A percentile compares a stretch with the other conserved stretches of the same genome.
Conservation (phyloP, 2,113 vertebrate genomes). For the Lutjanus erythropterus region DNA sequence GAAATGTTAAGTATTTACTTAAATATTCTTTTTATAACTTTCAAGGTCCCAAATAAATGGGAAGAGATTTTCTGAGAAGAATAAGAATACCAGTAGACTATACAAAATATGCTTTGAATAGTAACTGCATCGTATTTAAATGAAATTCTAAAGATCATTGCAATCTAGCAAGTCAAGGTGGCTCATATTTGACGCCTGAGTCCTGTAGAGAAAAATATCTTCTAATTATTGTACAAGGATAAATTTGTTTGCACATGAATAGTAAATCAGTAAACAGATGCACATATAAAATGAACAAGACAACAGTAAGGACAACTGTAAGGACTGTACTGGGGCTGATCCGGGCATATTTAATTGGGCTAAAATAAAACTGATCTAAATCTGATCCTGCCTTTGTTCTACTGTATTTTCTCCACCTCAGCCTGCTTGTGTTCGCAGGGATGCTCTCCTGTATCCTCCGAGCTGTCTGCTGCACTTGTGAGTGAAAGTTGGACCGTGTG, state of each 20-base stretch:
- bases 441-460: not conserved
- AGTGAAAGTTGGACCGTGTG: no score
- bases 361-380: not conserved
- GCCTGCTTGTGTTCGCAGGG: not conserved
- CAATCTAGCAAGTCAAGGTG: conserved; percentile 12
- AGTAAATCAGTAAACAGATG: not conserved
- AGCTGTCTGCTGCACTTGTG: not conserved
- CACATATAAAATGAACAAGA: not conserved
- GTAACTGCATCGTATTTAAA: conserved; percentile 1
- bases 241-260: not conserved
- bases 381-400: not conserved
- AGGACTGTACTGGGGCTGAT: not conserved
- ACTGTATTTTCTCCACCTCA: not conserved
- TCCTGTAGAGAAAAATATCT: not conserved
- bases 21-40: conserved; percentile 7
- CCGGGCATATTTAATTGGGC: not conserved
- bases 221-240: not conserved
- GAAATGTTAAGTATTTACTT: conserved; percentile 30
- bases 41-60: conserved; percentile 15
- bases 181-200: not conserved
- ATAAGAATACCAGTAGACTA: not conserved
- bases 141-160: not conserved
- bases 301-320: no score
- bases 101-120: not conserved
- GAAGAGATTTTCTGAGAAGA: not conserved